Evolutionary conservation across 2,888 invertebrate genomes (phyloP), one percentile per base, ranked within the genome.

Genomic region (Sinohyriopsis cumingii): DNA sequence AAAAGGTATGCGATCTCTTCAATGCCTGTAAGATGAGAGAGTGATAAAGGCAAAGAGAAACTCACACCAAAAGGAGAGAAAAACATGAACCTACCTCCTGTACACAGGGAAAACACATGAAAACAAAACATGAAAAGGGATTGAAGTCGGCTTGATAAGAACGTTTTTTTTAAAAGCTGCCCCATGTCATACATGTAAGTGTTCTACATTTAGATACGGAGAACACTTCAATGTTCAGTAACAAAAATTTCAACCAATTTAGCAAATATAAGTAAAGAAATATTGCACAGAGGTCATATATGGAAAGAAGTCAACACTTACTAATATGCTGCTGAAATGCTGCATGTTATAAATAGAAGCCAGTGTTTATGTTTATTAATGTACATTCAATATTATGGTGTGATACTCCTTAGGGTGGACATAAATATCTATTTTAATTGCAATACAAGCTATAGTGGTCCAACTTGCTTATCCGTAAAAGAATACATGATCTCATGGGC

Each of bases 321-420:
- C 55, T 54, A 62, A 56, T 28, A 59, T 15, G 25, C 64, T 54
- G 65, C 5, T 33, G 28, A 55, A 71, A n/a, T 56, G 33, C 28
- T 45, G 33, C 22, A 7, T 63, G 20, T n/a, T 55, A 24, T 7
- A 53, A 63, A 55, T 53, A 63, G 54, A 33, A 63, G 53, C 45
- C 18, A 28, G 22, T 19, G 20, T 28, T n/a, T 62, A 18, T 1
- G 45, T 45, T 45, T 45, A 45, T 45, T 15, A 15, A 3, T 45
- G 9, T 33, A 33, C 33, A 33, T 33, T 33, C 3, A 15, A 45
- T 45, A 45, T 15, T 2, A 12, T 12, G 9, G 45, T 15, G 15
- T 15, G 45, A 15, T 45, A 45, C 15, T 45, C 45, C 45, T 45
- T 12, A 45, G 45, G 45, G 3, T 45, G 45, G 12, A 45, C 15